Evolutionary conservation across 2,888 invertebrate genomes (phyloP).

Genomic region (Lissonota sp.): DNA sequence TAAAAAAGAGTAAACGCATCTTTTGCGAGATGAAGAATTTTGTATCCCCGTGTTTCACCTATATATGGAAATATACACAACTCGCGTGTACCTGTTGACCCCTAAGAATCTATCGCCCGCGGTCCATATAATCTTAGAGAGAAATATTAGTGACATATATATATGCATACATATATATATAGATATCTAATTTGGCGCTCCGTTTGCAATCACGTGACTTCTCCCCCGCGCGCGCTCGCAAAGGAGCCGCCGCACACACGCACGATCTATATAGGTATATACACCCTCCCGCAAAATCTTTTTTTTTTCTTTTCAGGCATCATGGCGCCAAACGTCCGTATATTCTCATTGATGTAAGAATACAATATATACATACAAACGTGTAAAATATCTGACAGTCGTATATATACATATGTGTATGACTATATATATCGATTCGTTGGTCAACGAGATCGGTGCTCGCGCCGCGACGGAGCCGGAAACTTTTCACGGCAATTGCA

Average conservation of each 20-base stretch:
- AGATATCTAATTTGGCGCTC: slow-evolving; percentile 11
- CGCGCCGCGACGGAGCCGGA: slow-evolving; percentile 38
- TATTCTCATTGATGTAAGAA: slow-evolving; percentile 83
- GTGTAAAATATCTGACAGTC: slow-evolving; percentile 4
- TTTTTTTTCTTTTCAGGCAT: slow-evolving; percentile 85
- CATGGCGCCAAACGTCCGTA: slow-evolving; percentile 86
- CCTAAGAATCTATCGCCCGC: slow-evolving; percentile 41
- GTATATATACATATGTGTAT: slow-evolving; percentile 82
- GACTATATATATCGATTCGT: slow-evolving; percentile 78
- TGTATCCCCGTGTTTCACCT: neutral
- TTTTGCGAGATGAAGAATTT: neutral
- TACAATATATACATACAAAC: neutral
- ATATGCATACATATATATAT: slow-evolving; percentile 84
- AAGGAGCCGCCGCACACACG: slow-evolving; percentile 38
- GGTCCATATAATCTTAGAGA: slow-evolving; percentile 60
- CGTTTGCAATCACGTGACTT: slow-evolving; percentile 68
- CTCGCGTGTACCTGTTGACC: slow-evolving; percentile 67
- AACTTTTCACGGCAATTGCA: slow-evolving; percentile 8
- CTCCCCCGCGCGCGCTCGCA: slow-evolving; percentile 29
- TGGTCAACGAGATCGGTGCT: slow-evolving; percentile 73
- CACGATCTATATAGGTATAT: slow-evolving; percentile 22
- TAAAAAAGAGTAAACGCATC: slow-evolving; percentile 1
- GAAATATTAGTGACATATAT: slow-evolving; percentile 74
- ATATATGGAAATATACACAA: neutral
- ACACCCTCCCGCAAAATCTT: slow-evolving; percentile 70